Conservation (phyloP, 2,113 vertebrate species). For the Rhipidura dahli region DNA sequence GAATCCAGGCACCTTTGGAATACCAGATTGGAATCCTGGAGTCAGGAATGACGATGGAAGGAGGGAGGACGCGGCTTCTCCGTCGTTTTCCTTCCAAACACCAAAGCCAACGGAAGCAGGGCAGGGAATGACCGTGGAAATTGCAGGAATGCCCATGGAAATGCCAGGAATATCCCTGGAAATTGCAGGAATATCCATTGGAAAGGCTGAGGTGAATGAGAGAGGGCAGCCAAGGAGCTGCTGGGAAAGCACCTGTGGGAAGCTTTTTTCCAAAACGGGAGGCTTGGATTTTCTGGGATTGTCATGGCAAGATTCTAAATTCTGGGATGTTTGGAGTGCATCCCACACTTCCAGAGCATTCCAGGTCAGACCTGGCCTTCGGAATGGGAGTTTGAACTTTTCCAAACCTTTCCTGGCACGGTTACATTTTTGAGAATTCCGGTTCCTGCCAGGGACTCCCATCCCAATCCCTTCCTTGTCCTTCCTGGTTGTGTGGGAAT, state of each 20-base stretch:
- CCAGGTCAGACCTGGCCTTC: background rate
- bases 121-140: no score
- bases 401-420: background rate
- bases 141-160: background rate
- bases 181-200: background rate
- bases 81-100: background rate
- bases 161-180: background rate
- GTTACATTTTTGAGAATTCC: background rate
- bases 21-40: background rate
- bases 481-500: background rate
- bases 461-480: background rate
- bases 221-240: background rate
- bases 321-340: background rate
- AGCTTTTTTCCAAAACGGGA: background rate
- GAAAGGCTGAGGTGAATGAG: background rate
- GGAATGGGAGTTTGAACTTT: background rate
- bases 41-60: no score
- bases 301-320: background rate
- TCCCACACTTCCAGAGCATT: background rate
- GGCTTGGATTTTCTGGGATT: background rate
- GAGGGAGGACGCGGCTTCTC: background rate
- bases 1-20: background rate
- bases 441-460: background rate
- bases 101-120: background rate
- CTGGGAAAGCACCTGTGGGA: background rate